Conservation (phyloP, 53 echinoderm and acorn worm genomes). For the Antedon mediterranea region DNA sequence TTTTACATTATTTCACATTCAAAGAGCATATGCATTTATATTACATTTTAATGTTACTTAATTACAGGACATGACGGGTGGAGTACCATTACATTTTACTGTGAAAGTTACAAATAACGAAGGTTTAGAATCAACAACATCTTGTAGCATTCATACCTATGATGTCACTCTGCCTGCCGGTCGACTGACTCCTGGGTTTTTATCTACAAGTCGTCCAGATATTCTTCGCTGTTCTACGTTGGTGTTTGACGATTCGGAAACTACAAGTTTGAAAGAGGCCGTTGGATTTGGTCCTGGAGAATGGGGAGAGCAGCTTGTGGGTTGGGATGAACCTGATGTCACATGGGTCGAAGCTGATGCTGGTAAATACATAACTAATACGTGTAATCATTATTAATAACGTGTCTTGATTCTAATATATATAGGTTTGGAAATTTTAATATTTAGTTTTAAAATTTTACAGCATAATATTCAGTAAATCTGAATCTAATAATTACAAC, state of each 20-base stretch:
- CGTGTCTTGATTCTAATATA: no score
- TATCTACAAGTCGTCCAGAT: constrained; percentile 35
- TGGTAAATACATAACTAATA: no score
- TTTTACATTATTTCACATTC: background rate
- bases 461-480: no score
- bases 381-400: no score
- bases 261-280: constrained; percentile 14
- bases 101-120: constrained; percentile 20
- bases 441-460: no score
- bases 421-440: no score
- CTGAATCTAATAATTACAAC: no score
- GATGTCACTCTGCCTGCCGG: constrained; percentile 39
- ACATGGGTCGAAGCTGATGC: no score
- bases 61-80: constrained; percentile 10
- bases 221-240: constrained; percentile 28
- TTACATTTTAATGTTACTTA: background rate
- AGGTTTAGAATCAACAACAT: constrained; percentile 13
- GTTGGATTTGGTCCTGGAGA: constrained; percentile 19
- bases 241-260: constrained; percentile 34
- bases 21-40: background rate
- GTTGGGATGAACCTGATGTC: constrained; percentile 8
- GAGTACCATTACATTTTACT: constrained; percentile 31
- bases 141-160: constrained; percentile 34
- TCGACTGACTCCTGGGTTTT: constrained; percentile 26
- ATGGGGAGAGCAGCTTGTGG: constrained; percentile 33